Evolutionary conservation across 2,797 vertebrate genomes (phyloP), one percentile per base, ranked within the genome.

Genomic region (Rhynchonycteris naso): DNA sequence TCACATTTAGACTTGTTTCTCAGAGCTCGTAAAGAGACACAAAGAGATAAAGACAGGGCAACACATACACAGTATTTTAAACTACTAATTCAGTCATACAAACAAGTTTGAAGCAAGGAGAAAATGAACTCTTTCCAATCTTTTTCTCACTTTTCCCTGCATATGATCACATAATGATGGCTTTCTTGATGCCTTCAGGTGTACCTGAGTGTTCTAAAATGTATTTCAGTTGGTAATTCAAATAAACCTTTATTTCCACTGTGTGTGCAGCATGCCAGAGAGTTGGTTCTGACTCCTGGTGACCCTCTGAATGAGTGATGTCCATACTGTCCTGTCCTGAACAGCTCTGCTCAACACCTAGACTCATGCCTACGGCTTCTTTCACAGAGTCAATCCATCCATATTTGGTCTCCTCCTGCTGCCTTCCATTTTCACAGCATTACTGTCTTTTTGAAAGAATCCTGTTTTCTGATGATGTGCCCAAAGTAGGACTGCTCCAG

Each of bases 41-140:
- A 84, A 24, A 65, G n/a, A 94, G 26, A 79, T 30, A 80, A 94
- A 87, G 82, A 50, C 47, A 85, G 82, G 43, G 43, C 21, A 65
- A 10, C 33, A 54, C 1, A 72, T 5, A 59, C 3, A 33, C 0
- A 76, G 50, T 26, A 56, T 58, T 16, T 80, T 43, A 82, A 95
- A 75, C 54, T 22, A 28, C 63, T 74, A 78, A 78, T 56, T 85
- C 24, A 76, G 43, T 74, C 59, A 68, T 12, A 68, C 22, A 50
- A 47, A 56, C 58, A 71, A 88, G 12, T 71, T 69, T 21, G 35
- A 68, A n/a, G 56, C 68, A 88, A 83, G 43, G 65, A 90, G 63
- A 87, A 95, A 91, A 79, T 75, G 47, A 52, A 56, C 18, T 92
- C 74, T 54, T 50, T 47, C 54, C 22, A 13, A 63, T 26, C 26